Conservation (phyloP, 2,113 vertebrate species). For the Myodes glareolus region DNA sequence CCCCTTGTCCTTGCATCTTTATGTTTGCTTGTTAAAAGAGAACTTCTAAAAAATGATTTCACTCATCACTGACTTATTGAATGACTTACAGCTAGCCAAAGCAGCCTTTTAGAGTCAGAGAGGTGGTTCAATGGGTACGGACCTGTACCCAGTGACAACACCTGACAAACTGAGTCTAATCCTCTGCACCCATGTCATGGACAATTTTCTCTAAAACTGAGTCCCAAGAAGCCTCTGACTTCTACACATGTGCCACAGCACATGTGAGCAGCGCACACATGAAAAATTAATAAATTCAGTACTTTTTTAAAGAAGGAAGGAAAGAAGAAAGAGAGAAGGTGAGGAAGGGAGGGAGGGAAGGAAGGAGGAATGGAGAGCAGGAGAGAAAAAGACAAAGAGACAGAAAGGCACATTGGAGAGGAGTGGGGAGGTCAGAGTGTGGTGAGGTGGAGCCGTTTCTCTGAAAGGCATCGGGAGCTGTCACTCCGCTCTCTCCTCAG, state of each 20-base stretch:
- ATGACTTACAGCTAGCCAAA: background rate
- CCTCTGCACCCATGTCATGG: no score
- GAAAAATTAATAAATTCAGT: no score
- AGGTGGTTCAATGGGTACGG: background rate
- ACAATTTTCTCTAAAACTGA: background rate
- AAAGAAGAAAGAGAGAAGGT: no score
- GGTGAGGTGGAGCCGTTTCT: rapidly evolving
- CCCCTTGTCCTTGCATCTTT: background rate
- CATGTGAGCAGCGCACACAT: background rate
- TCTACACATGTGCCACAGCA: background rate
- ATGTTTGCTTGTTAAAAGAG: background rate
- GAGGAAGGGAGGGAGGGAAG: background rate
- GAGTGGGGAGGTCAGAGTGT: rapidly evolving
- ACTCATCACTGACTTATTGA: background rate
- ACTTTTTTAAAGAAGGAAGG: background rate
- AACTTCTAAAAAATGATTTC: background rate
- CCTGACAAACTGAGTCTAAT: background rate
- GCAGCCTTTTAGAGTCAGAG: background rate
- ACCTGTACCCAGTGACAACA: background rate
- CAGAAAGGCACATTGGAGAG: background rate
- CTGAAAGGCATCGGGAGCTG: background rate
- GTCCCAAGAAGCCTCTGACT: background rate
- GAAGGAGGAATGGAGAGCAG: no score
- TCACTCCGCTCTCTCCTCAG: background rate
- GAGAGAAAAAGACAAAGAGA: background rate